Evolutionary conservation across 2,113 vertebrate species (phyloP), one percentile per base, ranked within the genome.

Genomic region (Chaetodon trifascialis): DNA sequence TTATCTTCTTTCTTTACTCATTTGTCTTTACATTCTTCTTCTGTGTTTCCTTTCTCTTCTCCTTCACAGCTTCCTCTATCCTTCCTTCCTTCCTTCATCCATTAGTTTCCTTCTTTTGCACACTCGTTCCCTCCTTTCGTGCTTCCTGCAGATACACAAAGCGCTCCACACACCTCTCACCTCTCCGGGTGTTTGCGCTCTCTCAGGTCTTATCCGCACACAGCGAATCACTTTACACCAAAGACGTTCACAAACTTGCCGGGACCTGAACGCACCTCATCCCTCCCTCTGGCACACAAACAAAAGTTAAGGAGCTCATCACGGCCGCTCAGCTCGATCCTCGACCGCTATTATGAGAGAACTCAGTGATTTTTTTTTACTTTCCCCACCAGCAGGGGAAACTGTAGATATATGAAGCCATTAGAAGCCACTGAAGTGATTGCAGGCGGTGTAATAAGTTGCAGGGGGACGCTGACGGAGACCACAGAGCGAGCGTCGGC

Each of bases 341-440:
- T 30, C 1, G 0, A 4, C 38, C 12, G 11, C 40, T 56, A 4
- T 36, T 36, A n/a, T 11, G 1, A n/a, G 30, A 47, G 7, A 21
- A 15, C 38, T 47, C 25, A 16, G 8, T 30, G 69, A 66, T 49
- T 70, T 16, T 58, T 51, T 4, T 7, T 34, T n/a, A 1, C 21
- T 47, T 46, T 36, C 16, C 11, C 12, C 71, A 46, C 25, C 72
- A 44, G 69, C n/a, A 7, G 77, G 16, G 34, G 6, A 72, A 44
- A 14, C 30, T 58, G 19, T 0, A 44, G 81, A 80, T 73, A n/a
- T 60, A 80, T 71, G 73, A 46, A 47, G 51, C 71, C 40, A 78
- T 82, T 79, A 83, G 59, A 19, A 17, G 71, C 36, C 0, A 66
- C 1, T 47, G 56, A 10, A 30, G 9, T 1, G 38, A 62, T 44